Conservation (phyloP, 2,888 invertebrate species). For the Eupithecia abbreviata region DNA sequence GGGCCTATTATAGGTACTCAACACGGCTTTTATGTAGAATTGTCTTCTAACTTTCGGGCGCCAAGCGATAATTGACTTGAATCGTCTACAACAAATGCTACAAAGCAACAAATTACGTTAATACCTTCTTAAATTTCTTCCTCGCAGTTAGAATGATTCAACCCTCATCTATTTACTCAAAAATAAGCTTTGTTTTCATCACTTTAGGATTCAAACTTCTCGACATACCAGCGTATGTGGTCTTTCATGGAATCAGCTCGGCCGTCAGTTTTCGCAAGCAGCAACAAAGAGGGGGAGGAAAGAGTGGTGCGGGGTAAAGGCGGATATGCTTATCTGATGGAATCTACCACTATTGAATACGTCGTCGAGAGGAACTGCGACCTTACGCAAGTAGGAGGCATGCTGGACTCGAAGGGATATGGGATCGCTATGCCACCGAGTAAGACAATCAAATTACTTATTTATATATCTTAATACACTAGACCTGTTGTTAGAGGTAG, state of each 20-base stretch:
- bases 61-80: conserved; percentile 20
- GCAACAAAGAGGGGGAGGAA: conserved; percentile 95
- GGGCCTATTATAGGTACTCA: conserved; percentile 29
- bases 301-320: conserved; percentile 93
- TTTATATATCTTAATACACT: not conserved
- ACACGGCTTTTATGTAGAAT: conserved; percentile 30
- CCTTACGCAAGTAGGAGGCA: conserved; percentile 94
- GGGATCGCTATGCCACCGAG: conserved; percentile 97
- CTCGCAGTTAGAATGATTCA: not conserved
- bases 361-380: conserved; percentile 95
- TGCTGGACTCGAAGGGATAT: conserved; percentile 97
- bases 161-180: not conserved
- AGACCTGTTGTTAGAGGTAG: not conserved
- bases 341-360: conserved; percentile 98
- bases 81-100: conserved; percentile 8
- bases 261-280: conserved; percentile 93
- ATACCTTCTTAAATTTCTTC: not conserved
- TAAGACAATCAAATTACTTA: conserved; percentile 70
- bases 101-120: conserved; percentile 9
- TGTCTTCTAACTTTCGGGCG: conserved; percentile 33
- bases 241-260: conserved; percentile 95
- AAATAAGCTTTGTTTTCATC: not conserved
- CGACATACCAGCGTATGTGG: conserved; percentile 98
- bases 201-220: conserved; percentile 93
- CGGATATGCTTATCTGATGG: conserved; percentile 98